Evolutionary conservation across 2,888 invertebrate species (phyloP), one percentile per base, ranked within the genome.

Genomic region (Magallana nippona): DNA sequence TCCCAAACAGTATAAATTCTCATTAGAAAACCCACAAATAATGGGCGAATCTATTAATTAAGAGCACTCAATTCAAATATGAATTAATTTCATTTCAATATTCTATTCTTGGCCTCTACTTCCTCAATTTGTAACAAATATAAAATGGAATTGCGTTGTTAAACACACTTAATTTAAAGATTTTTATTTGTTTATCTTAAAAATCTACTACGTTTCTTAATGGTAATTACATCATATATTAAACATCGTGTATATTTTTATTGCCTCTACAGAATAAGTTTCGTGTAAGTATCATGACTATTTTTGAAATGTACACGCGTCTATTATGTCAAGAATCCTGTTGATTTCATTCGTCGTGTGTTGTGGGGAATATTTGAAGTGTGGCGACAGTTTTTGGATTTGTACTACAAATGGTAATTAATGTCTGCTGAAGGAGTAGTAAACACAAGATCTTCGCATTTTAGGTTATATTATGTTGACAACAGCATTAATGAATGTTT

Each of bases 361-460:
- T 44, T 44, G 27, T 27, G 13, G 22, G 15, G 71, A 27, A 22
- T 71, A 11, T 13, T 71, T 27, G 3, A 71, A 27, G 71, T 71
- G 19, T 71, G 71, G 71, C 71, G 71, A 71, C 71, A 71, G 15
- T 71, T 22, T 71, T 71, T 71, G 71, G 32, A 71, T 71, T 71
- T 71, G 71, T 71, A 22, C 10, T 71, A 71, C 71, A 71, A 60
- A 71, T 71, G 5, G 71, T 71, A 22, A 71, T 27, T 27, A 27
- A 27, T 32, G 71, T 71, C 27, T 71, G 13, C 71, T 71, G n/a
- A 27, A 13, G 15, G 17, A 13, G 22, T 15, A 27, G 27, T 71
- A 71, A 71, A 22, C 27, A 71, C 27, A 15, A 22, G 32, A 71
- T 71, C 71, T 71, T 32, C 27, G 22, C 71, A 71, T 71, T 22